These are phyloP conservation scores for Labeo rohita DNA, from an alignment of 2,113 vertebrate genomes.

Conservation along the genomic window DNA sequence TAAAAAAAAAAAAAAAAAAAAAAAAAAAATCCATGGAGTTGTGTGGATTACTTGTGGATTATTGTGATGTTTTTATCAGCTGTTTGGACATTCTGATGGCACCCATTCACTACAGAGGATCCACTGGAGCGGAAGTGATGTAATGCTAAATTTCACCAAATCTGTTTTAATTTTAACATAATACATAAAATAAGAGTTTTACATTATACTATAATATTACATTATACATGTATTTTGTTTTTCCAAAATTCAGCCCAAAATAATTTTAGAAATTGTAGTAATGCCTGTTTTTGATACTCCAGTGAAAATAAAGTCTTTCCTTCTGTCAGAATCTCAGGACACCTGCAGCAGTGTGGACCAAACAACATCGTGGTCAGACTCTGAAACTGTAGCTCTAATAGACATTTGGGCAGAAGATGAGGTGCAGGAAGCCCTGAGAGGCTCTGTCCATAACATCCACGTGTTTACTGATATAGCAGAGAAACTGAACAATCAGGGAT, in stretches of 20 bases:
- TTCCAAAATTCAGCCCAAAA: neutral
- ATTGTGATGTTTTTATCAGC: neutral
- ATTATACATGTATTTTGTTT: neutral
- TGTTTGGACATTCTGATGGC: neutral
- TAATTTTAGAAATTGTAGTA: neutral
- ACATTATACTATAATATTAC: no score
- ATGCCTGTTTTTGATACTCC: neutral
- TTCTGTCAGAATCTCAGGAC: constrained; percentile 4
- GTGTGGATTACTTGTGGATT: no score
- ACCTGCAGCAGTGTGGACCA: constrained; percentile 45
- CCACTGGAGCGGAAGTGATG: neutral
- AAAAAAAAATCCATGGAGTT: neutral
- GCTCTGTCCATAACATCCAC: constrained; percentile 64
- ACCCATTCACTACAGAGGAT: neutral
- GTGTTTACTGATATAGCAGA: constrained; percentile 69
- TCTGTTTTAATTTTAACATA: neutral
- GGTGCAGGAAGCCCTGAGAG: constrained; percentile 66
- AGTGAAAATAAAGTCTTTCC: neutral
- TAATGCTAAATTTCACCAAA: neutral
- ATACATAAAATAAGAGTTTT: neutral
- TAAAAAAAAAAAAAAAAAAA: neutral
- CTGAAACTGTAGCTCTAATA: constrained; percentile 68
- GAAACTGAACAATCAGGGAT: constrained; percentile 62
- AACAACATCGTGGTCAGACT: constrained; percentile 64
- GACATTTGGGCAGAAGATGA: constrained; percentile 72